These are phyloP conservation scores for Ecliptopera silaceata DNA, from an alignment of 2,888 invertebrate species.

Conservation along the genomic window DNA sequence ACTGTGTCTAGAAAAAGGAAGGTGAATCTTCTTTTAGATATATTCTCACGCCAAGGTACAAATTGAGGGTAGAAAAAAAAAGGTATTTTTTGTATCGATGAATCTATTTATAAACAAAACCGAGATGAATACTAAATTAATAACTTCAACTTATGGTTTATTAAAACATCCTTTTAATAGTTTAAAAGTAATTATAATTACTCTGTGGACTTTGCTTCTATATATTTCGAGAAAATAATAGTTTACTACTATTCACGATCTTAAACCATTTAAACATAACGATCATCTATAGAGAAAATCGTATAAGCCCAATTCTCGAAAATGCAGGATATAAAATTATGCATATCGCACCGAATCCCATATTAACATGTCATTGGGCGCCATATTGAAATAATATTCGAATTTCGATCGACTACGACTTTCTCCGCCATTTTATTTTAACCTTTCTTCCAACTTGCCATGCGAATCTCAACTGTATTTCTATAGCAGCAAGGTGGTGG, in stretches of 20 bases:
- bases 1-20: too few species aligned
- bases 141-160: too few species aligned
- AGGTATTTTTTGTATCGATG: too few species aligned
- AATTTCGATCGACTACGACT: conserved; percentile 40
- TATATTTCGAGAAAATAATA: background rate
- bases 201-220: too few species aligned
- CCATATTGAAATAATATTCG: conserved; percentile 78
- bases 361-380: conserved; percentile 80
- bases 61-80: too few species aligned
- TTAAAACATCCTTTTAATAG: too few species aligned
- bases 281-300: conserved; percentile 36
- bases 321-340: conserved; percentile 66
- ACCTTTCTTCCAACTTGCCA: background rate
- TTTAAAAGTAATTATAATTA: too few species aligned
- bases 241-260: background rate
- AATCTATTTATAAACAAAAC: too few species aligned
- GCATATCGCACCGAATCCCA: conserved; percentile 68
- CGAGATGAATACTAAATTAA: too few species aligned
- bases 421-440: conserved; percentile 13
- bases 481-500: conserved; percentile 13
- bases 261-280: conserved; percentile 23
- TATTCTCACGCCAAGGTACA: too few species aligned
- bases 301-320: conserved; percentile 45
- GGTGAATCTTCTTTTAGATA: too few species aligned
- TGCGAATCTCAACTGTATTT: conserved; percentile 20